Percentiles rank a stretch among this genome's conserved stretches.
Evolutionary conservation across 2,797 vertebrate genomes (phyloP).

Genomic region (Silurus aristotelis): DNA sequence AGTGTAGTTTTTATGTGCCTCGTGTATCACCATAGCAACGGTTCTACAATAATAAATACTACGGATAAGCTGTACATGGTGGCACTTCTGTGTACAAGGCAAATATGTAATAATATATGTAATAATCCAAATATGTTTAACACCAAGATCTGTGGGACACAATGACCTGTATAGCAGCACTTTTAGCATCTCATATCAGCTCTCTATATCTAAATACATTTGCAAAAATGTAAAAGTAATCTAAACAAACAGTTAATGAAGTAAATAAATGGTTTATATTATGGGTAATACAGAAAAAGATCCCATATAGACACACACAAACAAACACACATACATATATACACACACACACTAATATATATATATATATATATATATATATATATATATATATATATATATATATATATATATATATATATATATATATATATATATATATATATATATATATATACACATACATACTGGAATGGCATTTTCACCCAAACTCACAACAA

Average conservation of each 20-base stretch:
- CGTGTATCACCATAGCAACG: constrained; percentile 6
- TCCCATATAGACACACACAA: neutral
- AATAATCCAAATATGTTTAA: constrained; percentile 15
- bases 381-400: no score
- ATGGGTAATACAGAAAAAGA: neutral
- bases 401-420: no score
- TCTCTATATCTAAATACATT: neutral
- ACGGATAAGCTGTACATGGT: neutral
- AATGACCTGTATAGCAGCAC: neutral
- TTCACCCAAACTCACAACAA: constrained; percentile 40
- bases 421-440: no score
- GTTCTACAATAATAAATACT: constrained; percentile 3
- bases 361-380: no score
- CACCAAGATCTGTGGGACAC: no score
- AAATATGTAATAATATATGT: no score
- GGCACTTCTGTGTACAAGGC: neutral
- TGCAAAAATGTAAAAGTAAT: neutral
- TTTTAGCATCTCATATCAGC: neutral
- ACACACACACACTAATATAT: no score
- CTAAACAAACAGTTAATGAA: neutral
- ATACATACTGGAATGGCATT: constrained; percentile 49
- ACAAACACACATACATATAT: neutral
- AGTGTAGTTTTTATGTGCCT: constrained; percentile 7
- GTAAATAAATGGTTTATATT: neutral
- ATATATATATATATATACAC: no score